Evolutionary conservation across 37 sponge, comb jelly and placozoan genomes (phyloP).

Genomic region (Halisarca cf. caerulea): DNA sequence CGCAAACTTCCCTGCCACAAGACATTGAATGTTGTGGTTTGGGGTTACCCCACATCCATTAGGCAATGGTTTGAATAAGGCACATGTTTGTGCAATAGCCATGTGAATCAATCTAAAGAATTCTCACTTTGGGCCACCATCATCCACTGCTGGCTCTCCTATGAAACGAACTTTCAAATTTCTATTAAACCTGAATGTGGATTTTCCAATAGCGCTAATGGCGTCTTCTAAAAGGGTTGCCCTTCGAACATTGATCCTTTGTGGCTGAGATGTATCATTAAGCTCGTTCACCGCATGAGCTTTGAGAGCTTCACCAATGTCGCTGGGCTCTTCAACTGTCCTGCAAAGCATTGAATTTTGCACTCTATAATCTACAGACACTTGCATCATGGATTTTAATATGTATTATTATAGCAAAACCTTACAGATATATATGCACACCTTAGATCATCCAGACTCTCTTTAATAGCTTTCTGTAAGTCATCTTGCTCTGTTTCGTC

Average conservation of each 20-base stretch:
- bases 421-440: too few relatives aligned
- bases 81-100: background rate
- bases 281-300: background rate
- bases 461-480: background rate
- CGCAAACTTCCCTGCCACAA: background rate
- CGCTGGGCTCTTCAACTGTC: background rate
- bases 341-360: background rate
- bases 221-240: slow-evolving; percentile 2
- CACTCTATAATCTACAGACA: background rate
- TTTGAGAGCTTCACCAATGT: background rate
- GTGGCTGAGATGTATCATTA: background rate
- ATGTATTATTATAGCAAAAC: too few relatives aligned
- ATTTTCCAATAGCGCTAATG: background rate
- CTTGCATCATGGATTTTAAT: background rate
- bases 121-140: background rate
- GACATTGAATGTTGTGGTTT: background rate
- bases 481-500: background rate
- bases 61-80: background rate
- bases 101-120: background rate
- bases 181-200: background rate
- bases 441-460: too few relatives aligned
- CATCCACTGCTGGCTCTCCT: slow-evolving; percentile 18
- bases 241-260: background rate
- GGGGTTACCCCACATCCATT: background rate
- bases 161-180: background rate